These are phyloP conservation scores for Scarus forsteni DNA, from an alignment of 2,797 vertebrate species.

Conservation along the genomic window DNA sequence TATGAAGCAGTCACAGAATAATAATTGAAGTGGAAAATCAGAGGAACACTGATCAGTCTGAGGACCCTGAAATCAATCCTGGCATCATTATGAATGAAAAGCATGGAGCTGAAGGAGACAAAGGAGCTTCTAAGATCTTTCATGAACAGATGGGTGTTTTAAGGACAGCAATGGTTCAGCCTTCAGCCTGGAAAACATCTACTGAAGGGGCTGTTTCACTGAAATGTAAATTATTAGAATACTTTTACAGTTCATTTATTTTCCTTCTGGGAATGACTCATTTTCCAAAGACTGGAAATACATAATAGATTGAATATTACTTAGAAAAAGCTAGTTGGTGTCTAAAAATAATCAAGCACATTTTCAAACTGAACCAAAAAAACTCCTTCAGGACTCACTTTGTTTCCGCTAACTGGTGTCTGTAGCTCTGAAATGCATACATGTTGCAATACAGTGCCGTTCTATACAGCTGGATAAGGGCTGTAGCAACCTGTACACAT, in stretches of 20 bases:
- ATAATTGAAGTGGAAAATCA: constrained; percentile 36
- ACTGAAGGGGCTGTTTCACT: no score
- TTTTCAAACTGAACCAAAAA: background rate
- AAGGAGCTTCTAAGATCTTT: background rate
- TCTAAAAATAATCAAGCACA: background rate
- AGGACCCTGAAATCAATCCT: constrained; percentile 10
- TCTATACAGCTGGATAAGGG: no score
- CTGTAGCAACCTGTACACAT: no score
- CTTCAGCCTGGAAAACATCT: background rate
- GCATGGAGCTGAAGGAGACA: constrained; percentile 1
- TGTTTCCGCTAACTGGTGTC: no score
- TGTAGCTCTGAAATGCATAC: no score
- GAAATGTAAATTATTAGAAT: no score
- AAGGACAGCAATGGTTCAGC: background rate
- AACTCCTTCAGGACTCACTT: background rate
- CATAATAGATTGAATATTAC: no score
- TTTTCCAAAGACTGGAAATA: background rate
- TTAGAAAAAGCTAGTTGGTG: background rate
- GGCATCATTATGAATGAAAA: constrained; percentile 1
- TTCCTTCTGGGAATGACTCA: background rate
- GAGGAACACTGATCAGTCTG: constrained; percentile 2
- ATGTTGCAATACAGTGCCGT: no score
- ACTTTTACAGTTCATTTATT: background rate
- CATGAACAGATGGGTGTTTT: background rate
- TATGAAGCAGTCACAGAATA: constrained; percentile 20